These are phyloP conservation scores for Uloborus plumipes DNA, from an alignment of 2,888 invertebrate species.

Conservation along the genomic window DNA sequence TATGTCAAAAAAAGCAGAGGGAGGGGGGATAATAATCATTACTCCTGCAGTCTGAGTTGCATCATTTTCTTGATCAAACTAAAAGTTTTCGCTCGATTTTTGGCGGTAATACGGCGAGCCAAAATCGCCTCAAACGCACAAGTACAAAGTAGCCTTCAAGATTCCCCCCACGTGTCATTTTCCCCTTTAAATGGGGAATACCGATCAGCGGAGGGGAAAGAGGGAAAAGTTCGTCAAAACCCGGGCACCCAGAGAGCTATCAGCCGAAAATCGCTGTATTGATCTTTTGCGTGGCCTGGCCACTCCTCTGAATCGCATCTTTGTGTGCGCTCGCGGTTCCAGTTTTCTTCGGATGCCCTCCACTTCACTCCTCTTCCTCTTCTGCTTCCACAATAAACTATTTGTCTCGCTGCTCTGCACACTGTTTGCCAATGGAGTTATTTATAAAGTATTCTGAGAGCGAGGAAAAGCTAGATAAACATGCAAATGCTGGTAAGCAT, in stretches of 20 bases:
- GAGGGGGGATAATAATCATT: too few species aligned
- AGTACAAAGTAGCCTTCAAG: too few species aligned
- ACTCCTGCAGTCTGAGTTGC: too few species aligned
- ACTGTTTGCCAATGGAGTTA: neutral
- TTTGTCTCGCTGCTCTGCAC: constrained; percentile 19
- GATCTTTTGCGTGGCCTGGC: constrained; percentile 44
- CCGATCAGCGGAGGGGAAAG: constrained; percentile 19
- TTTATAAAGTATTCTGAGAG: neutral
- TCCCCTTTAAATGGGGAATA: constrained; percentile 7
- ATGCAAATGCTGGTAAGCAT: too few species aligned
- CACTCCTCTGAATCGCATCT: constrained; percentile 17
- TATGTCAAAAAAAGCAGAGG: too few species aligned
- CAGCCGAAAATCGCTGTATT: constrained; percentile 60
- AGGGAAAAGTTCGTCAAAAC: constrained; percentile 40
- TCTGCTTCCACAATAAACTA: constrained; percentile 31
- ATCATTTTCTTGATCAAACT: too few species aligned
- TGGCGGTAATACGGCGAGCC: too few species aligned
- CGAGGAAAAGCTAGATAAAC: too few species aligned
- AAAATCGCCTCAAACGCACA: too few species aligned
- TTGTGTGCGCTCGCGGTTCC: constrained; percentile 13
- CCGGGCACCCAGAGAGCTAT: constrained; percentile 40
- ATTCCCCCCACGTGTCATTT: constrained; percentile 16
- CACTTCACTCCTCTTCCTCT: constrained; percentile 20
- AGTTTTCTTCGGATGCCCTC: constrained; percentile 13
- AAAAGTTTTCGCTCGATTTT: too few species aligned